Evolutionary conservation across 2,888 invertebrate species (phyloP), one percentile per base, ranked within the genome.

Genomic region (Xylota segnis): DNA sequence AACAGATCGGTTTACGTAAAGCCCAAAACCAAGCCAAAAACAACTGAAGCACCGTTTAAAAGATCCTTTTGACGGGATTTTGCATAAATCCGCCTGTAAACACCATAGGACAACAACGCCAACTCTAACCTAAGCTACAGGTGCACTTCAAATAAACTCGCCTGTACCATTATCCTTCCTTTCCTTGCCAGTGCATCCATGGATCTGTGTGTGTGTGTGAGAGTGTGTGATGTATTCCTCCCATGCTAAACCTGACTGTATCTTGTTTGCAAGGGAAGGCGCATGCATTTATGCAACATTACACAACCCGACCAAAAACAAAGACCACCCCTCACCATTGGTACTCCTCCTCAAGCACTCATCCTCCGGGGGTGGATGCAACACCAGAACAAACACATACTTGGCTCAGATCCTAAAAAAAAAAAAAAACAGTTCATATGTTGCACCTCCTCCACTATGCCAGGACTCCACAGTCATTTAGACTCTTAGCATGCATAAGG

Each of bases 51-150:
- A 40, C 37, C 71, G 61, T 63, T 68, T 50, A 63, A 54, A 50
- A 47, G 66, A 52, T 66, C 23, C 14, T 43, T 61, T 58, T 45
- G 34, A 32, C 7, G 45, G 34, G 14, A 61, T 9, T 50, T 37
- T 58, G 10, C 59, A 68, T 56, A 77, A 54, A 68, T 40, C 66
- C 14, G 54, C 72, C 18, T 32, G 83, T 29, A 45, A 71, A 77
- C 66, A 83, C 52, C 52, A 50, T 61, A 40, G 65, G 65, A 76
- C 58, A 76, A 77, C 37, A 71, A 61, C 50, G 47, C 47, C 63
- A 66, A 65, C 71, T 58, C 52, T 43, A 54, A 76, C 59, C 29
- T 29, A 58, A 77, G 78, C 83, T 74, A 83, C 83, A 83, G 83
- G 78, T 72, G 52, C 70, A 77, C 65, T 66, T 58, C 23, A 54